Conservation (phyloP, 2,888 invertebrate genomes). For the Muscina levida region DNA sequence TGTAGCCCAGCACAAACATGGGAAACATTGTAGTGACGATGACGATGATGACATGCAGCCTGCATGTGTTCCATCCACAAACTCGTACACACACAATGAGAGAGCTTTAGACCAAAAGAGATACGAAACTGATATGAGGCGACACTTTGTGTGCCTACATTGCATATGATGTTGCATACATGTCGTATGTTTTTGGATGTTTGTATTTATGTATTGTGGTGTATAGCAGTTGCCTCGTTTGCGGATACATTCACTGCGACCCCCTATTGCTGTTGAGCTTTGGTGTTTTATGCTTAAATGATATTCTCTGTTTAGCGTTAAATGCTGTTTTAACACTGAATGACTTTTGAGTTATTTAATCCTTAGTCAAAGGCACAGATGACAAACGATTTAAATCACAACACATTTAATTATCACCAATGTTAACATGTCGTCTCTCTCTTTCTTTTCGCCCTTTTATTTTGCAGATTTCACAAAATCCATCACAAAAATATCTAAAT, state of each 20-base stretch:
- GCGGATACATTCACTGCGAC: background rate
- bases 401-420: constrained; percentile 25
- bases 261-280: constrained; percentile 36
- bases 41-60: constrained; percentile 64
- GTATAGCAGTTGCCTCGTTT: background rate
- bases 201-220: background rate
- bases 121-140: constrained; percentile 52
- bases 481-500: constrained; percentile 58
- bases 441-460: constrained; percentile 6
- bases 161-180: constrained; percentile 25
- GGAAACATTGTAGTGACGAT: constrained; percentile 46
- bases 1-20: background rate
- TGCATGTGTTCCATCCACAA: constrained; percentile 63
- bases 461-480: constrained; percentile 61
- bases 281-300: constrained; percentile 48
- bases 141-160: constrained; percentile 1
- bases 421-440: background rate
- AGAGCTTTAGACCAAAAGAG: constrained; percentile 39
- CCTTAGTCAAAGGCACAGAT: background rate
- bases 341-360: constrained; percentile 12
- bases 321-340: constrained; percentile 18
- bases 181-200: background rate
- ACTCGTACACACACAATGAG: too few species aligned
- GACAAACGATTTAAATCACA: constrained; percentile 33
- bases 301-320: constrained; percentile 13